Evolutionary conservation across 2,797 vertebrate species (phyloP).

Genomic region (Cyprinella venusta): DNA sequence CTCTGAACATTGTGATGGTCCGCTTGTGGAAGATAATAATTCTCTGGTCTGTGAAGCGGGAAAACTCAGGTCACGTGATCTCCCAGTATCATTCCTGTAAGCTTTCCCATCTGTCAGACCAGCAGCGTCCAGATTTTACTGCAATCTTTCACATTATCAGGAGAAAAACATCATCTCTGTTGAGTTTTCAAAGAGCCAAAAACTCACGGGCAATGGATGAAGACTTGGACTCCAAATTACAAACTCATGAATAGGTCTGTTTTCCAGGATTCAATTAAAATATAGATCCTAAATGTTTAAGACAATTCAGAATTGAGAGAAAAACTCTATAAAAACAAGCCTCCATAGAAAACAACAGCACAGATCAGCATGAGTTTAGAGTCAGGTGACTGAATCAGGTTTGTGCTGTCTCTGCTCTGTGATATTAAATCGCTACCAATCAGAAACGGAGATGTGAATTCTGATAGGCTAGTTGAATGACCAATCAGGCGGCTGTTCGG

Average conservation of each 20-base stretch:
- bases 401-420: neutral
- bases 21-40: slow-evolving; percentile 66
- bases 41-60: slow-evolving; percentile 42
- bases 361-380: neutral
- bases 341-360: neutral
- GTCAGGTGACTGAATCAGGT: neutral
- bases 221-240: neutral
- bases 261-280: neutral
- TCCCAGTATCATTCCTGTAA: slow-evolving; percentile 52
- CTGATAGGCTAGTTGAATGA: neutral
- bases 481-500: neutral
- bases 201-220: neutral
- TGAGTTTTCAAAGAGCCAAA: neutral
- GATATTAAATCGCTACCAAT: neutral
- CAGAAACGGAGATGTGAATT: neutral
- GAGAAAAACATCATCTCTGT: too few species aligned
- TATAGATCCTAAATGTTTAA: neutral
- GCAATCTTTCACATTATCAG: neutral
- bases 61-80: slow-evolving; percentile 41
- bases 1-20: slow-evolving; percentile 72
- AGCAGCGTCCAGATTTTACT: neutral
- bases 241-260: neutral
- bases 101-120: slow-evolving; percentile 54
- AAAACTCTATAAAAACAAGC: neutral
- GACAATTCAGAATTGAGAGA: neutral